phyloP scores from a whole-genome alignment of 1,140 invertebrate species.

The Papilio helenus region DNA sequence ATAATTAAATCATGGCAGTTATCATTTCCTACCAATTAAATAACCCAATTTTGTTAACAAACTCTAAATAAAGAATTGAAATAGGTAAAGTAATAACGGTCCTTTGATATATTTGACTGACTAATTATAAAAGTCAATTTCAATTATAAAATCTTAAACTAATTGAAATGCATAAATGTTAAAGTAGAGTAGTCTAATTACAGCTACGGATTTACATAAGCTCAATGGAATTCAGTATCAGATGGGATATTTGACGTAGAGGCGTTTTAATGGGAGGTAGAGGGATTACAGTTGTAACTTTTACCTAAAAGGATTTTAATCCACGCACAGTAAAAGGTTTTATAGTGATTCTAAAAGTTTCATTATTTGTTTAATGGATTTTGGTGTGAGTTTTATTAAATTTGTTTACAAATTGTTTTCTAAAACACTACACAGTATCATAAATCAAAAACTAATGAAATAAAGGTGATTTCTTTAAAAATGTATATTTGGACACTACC shows the following conservation, averaged over 20 bases:
- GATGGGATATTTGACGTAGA: slow-evolving; percentile 45
- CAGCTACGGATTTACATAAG: slow-evolving; percentile 39
- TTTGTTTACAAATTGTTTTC: slow-evolving; percentile 17
- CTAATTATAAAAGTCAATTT: too few relatives aligned
- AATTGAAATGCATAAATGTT: neutral
- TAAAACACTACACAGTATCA: neutral
- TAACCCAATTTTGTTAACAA: too few relatives aligned
- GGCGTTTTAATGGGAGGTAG: slow-evolving; percentile 39
- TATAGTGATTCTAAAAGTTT: slow-evolving; percentile 12
- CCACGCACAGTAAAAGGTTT: slow-evolving; percentile 5
- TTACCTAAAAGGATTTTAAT: slow-evolving; percentile 43
- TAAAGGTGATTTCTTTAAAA: too few relatives aligned
- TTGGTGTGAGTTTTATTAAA: neutral
- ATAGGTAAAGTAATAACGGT: too few relatives aligned
- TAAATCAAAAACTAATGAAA: neutral
- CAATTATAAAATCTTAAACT: neutral
- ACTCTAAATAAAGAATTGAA: too few relatives aligned
- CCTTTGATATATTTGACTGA: too few relatives aligned
- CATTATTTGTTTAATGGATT: neutral
- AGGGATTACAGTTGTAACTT: slow-evolving; percentile 45
- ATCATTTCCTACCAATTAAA: too few relatives aligned
- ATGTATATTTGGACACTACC: too few relatives aligned
- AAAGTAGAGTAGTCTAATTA: slow-evolving; percentile 8
- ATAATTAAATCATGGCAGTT: too few relatives aligned
- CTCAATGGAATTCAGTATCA: slow-evolving; percentile 38